These are phyloP conservation scores for Rhynchomys soricoides DNA, from an alignment of 2,113 vertebrate species.

Conservation along the genomic window DNA sequence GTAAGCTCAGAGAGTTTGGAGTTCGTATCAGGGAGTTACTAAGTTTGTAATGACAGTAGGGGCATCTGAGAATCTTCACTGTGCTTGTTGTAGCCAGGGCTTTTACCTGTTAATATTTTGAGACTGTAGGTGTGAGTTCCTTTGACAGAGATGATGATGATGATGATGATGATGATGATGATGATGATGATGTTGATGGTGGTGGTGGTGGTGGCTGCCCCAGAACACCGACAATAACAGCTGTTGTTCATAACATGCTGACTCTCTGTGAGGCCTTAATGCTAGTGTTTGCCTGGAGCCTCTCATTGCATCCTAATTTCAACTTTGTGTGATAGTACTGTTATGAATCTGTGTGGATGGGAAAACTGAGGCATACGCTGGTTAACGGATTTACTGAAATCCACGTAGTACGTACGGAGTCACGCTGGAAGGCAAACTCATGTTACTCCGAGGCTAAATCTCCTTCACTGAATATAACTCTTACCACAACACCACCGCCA, in stretches of 20 bases:
- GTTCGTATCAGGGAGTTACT: background rate
- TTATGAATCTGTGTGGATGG: background rate
- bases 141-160: background rate
- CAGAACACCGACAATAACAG: background rate
- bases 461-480: background rate
- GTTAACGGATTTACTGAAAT: background rate
- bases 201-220: background rate
- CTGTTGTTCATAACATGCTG: background rate
- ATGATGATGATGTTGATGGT: background rate
- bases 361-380: background rate
- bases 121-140: background rate
- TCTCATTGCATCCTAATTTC: background rate
- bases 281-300: background rate
- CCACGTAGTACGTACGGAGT: background rate
- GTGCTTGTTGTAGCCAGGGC: background rate
- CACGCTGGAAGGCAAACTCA: background rate
- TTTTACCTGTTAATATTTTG: slow-evolving; percentile 45
- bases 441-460: background rate
- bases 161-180: too few relatives aligned
- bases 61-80: background rate
- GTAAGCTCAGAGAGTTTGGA: slow-evolving; percentile 16
- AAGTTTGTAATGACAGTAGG: slow-evolving; percentile 3
- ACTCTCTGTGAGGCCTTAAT: background rate
- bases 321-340: background rate
- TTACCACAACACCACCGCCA: background rate